Conservation (phyloP, 37 sponge, comb jelly and placozoan genomes). For the Oscarella lobularis region DNA sequence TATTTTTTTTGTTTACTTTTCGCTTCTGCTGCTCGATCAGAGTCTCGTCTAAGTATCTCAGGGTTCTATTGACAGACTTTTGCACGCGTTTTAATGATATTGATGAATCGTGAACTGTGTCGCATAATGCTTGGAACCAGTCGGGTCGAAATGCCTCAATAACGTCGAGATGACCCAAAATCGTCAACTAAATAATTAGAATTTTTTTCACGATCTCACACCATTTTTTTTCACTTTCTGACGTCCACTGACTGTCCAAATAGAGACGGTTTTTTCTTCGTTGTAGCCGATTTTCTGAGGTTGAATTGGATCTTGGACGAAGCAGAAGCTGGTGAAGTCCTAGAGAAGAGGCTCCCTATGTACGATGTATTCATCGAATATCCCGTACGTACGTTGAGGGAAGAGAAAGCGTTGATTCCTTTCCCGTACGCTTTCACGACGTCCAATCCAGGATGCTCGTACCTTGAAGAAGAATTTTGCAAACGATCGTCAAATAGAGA, state of each 20-base stretch:
- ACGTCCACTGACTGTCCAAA: slow-evolving; percentile 67
- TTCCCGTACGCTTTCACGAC: neutral
- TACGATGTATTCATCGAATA: neutral
- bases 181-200: neutral
- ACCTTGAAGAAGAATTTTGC: neutral
- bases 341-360: neutral
- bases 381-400: neutral
- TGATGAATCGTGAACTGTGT: neutral
- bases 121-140: neutral
- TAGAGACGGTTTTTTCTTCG: slow-evolving; percentile 34
- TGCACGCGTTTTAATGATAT: neutral
- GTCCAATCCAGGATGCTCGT: neutral
- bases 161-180: neutral
- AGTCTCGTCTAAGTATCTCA: neutral
- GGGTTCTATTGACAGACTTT: neutral
- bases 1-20: no score
- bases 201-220: no score
- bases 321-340: neutral
- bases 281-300: slow-evolving; percentile 43
- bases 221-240: slow-evolving; percentile 49
- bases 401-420: neutral
- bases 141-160: neutral
- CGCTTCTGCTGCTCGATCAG: neutral
- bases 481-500: neutral
- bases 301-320: slow-evolving; percentile 45